Base-by-base conservation (phyloP, 2,113 vertebrate species). In the Colius striatus region DNA sequence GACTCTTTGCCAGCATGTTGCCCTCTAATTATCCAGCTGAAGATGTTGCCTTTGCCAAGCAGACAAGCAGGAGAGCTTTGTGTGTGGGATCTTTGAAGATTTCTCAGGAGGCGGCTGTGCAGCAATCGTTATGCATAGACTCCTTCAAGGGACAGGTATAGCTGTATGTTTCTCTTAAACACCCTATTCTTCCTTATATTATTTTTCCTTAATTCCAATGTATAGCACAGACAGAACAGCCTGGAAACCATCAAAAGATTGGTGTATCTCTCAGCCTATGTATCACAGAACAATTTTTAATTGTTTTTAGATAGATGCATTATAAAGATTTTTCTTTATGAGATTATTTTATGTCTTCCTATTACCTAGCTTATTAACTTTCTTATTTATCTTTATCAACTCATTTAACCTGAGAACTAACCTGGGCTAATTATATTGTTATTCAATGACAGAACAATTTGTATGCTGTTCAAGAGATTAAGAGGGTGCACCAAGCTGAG, bases 21-120 rank as follows among this genome's bases (percentile, higher is more conserved):
- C 65, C 73, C 87, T 61, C 78, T 96, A 95, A 97, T 97, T 95
- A 97, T 87, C 48, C 58, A 84, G 22, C 78, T 84, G 80, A 83
- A 76, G 67, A 54, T 71, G 83, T 82, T 92, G 88, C 74, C 21
- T 34, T 23, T 90, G 70, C 84, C 38, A 63, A 41, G 38, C 47
- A 84, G 71, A 91, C 10, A 65, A 58, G 5, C 45, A 67, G 68
- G 50, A 84, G 68, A 85, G 68, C 74, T 94, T 83, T 43, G 9
- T 54, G 32, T 76, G 45, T 1, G 72, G 14, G 21, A 87, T 80
- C 74, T 82, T 58, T 90, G 83, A 89, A 72, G 53, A 75, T 90
- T 84, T 87, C 75, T 92, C 34, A 63, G 61, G 36, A 92, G 76
- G 36, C 65, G 89, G 68, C 65, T 67, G 10, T 48, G n/a, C 73